Evolutionary conservation across 2,888 invertebrate species (phyloP), one percentile per base, ranked within the genome.

Genomic region (Incurvaria masculella): DNA sequence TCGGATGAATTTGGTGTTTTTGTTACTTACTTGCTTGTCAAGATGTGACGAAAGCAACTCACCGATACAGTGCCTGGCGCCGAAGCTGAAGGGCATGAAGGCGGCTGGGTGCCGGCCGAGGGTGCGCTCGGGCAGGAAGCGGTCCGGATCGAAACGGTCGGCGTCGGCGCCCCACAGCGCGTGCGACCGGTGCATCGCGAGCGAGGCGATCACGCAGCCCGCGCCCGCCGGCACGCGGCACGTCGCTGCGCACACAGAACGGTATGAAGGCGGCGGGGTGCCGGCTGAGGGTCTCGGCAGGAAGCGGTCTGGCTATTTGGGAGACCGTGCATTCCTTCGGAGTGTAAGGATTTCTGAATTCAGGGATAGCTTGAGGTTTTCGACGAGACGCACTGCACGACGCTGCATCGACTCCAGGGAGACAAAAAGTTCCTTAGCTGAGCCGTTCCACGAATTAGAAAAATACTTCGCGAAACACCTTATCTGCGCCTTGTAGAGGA

Each of bases 131-230:
- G 81, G 78, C 21, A 79, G 59, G 59, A 85, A 85, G 48, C 84
- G 61, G 55, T 84, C 82, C 0, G 85, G 85, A 52, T 81, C 66
- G 61, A 84, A 86, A 45, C 59, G 61, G 44, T 81, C 70, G 0
- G 82, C 83, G 51, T 84, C 75, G 0, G 80, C 72, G 52, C 81
- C 81, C 76, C 81, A 86, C 47, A 79, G 65, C 49, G 63, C 61
- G 50, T 75, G 69, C 40, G 82, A 79, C 39, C 79, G 63, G 54
- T 85, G 84, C 46, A 71, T 65, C 48, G 63, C 59, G 53, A 70
- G 70, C 0, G 76, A 62, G 6, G 66, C 48, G 5, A 82, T 60
- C 2, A 67, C 79, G 43, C 72, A 67, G 0, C 72, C 66, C 18
- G 73, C 69, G 2, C 78, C 80, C 2, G 70, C 68, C 2, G 81